Evolutionary conservation across 2,797 vertebrate genomes (phyloP).

Genomic region (Clarias fuscus): DNA sequence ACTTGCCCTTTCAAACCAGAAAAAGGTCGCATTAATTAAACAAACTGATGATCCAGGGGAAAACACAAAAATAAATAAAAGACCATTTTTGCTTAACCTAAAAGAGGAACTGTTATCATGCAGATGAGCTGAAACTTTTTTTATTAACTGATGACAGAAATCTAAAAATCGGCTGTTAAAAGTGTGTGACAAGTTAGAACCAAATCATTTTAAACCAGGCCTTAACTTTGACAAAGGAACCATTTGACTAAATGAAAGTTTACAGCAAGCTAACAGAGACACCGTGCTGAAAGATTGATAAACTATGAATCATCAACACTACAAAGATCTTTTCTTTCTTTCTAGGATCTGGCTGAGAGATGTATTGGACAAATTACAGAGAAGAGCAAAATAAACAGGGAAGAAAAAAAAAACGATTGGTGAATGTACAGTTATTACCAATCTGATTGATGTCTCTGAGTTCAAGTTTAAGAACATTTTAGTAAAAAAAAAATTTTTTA

Average conservation of each 20-base stretch:
- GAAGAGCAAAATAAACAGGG: no score
- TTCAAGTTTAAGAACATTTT: background rate
- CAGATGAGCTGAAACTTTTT: no score
- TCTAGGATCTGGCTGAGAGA: background rate
- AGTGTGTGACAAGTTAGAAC: background rate
- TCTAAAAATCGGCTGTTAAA: background rate
- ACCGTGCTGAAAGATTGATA: background rate
- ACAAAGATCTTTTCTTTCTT: background rate
- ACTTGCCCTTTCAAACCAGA: background rate
- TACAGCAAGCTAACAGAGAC: background rate
- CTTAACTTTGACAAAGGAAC: slow-evolving; percentile 22
- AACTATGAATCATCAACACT: background rate
- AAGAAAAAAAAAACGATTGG: fast-evolving
- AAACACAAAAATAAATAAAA: background rate
- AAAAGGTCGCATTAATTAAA: background rate
- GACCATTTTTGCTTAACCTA: background rate
- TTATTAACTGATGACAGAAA: background rate
- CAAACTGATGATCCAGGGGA: background rate
- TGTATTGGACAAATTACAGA: background rate
- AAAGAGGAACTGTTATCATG: background rate
- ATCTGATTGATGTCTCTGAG: background rate
- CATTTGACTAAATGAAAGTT: slow-evolving; percentile 10
- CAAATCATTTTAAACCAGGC: slow-evolving; percentile 23
- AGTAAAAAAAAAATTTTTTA: background rate
- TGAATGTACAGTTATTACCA: no score